Conservation (phyloP, 35 echinoderm and acorn worm species). For the Ptychodera flava region DNA sequence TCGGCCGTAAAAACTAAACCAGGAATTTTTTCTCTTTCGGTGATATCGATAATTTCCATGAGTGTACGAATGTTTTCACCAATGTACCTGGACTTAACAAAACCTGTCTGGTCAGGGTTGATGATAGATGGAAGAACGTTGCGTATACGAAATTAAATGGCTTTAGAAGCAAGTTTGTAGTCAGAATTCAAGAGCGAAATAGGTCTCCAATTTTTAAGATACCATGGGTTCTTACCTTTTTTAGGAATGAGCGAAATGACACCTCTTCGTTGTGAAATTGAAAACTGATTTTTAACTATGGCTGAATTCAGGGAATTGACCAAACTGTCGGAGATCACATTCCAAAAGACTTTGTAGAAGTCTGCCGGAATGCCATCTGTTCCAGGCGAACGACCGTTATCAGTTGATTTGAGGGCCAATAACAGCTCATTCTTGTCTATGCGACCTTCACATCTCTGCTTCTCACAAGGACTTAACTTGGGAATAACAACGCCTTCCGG, state of each 20-base stretch:
- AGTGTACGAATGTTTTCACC: slow-evolving; percentile 3
- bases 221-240: neutral
- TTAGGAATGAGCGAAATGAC: neutral
- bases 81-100: slow-evolving; percentile 3
- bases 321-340: neutral
- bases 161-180: neutral
- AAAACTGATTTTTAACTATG: neutral
- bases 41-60: neutral
- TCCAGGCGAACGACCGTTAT: neutral
- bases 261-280: slow-evolving; percentile 1
- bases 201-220: neutral
- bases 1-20: neutral
- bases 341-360: neutral
- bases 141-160: slow-evolving; percentile 1
- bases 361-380: neutral
- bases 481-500: too few species aligned
- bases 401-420: neutral
- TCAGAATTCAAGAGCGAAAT: neutral
- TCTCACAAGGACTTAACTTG: too few species aligned
- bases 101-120: neutral
- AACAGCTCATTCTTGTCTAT: neutral
- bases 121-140: neutral
- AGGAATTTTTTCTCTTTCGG: neutral
- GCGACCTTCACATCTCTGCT: neutral
- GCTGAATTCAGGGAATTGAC: neutral